Base-by-base conservation (phyloP, 2,888 invertebrate species). In the Diadegma fenestrale region DNA sequence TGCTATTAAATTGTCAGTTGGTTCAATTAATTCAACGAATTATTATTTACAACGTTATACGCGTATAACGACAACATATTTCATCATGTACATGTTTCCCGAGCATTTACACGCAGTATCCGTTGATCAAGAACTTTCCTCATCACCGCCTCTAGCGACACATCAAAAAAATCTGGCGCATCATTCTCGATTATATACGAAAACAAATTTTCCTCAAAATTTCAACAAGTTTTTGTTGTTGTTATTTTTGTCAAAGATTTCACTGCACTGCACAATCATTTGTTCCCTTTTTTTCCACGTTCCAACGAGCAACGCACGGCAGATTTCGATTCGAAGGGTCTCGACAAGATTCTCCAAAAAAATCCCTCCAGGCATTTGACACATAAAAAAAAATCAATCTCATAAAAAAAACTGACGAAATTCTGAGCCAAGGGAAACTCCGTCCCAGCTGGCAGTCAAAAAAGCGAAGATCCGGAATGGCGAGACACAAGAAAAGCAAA, bases 21-120 rank as follows among this genome's bases (percentile, higher is more conserved):
- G 68, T 22, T 76, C 75, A 64, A 85, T 71, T 79, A 64, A 84
- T 75, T 33, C 12, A 61, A 54, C 81, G 66, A 64, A 79, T 81
- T 77, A 58, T 66, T 85, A 85, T 85, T 61, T 85, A 85, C 85
- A 85, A 61, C 51, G 58, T 69, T 69, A 37, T 37, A 22, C 68
- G 58, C 48, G 45, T 76, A 64, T 64, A 63, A 26, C 19, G 26
- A 43, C 41, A 69, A 64, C 45, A 63, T 17, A 51, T 68, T 51
- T 58, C 22, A 71, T 30, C 71, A 69, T 66, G 37, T 82, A 64
- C 54, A 51, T 58, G 14, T 58, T 58, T 45, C 30, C 54, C 45
- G 73, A 45, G 68, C 71, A 61, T n/a, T 71, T 41, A 37, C 81
- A 51, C 84, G 73, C 80, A 73, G 63, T 78, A 81, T 84, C 73